These are phyloP conservation scores for Oncorhynchus mykiss DNA, from an alignment of 2,113 vertebrate species.

Conservation along the genomic window DNA sequence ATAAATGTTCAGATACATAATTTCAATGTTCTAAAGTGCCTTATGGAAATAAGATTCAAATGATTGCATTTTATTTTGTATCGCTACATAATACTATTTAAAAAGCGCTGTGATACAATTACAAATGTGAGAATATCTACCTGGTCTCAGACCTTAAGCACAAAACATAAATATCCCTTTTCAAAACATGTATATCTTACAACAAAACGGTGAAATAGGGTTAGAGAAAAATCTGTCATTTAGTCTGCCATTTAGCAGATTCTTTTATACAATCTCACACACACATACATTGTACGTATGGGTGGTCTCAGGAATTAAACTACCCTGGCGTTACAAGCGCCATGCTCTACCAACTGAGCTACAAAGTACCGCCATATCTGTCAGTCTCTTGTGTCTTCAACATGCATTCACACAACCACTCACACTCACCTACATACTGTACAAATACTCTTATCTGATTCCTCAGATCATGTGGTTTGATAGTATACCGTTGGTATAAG, in stretches of 20 bases:
- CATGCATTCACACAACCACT: not conserved
- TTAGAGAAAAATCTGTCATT: no score
- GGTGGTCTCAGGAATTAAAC: no score
- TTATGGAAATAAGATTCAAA: not conserved
- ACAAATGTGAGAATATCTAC: not conserved
- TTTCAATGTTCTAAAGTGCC: not conserved
- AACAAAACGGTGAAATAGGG: no score
- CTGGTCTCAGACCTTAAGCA: not conserved
- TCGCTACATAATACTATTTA: not conserved
- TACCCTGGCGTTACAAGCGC: no score
- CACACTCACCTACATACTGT: not conserved
- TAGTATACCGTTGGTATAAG: not conserved
- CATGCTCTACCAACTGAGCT: no score
- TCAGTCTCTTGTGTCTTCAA: not conserved
- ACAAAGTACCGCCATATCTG: not conserved
- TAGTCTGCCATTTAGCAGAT: no score
- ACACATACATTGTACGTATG: no score
- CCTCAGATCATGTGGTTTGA: not conserved
- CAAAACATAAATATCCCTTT: no score
- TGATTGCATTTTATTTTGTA: not conserved
- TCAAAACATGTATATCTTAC: no score
- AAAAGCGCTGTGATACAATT: not conserved
- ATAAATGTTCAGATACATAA: not conserved
- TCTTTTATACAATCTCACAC: no score
- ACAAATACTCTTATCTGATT: not conserved